Evolutionary conservation across 1,140 invertebrate genomes (phyloP), one percentile per base, ranked within the genome.

Genomic region (Ceratitis capitata): DNA sequence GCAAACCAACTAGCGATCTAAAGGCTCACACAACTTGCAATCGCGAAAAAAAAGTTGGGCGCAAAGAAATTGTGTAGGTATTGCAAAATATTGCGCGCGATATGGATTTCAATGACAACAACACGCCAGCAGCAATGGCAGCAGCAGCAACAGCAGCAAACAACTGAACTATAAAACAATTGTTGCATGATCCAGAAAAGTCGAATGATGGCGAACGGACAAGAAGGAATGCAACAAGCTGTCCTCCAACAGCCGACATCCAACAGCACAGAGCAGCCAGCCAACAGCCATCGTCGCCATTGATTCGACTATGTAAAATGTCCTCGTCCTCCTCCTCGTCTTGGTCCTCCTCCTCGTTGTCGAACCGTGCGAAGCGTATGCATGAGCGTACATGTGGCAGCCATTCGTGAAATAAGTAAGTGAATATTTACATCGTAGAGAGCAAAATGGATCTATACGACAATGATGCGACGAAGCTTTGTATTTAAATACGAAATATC

Each of bases 401-500:
- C 23, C 42, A 45, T 39, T 74, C 47, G 29, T 83, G 49, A 7
- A 12, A 14, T 53, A 84, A 12, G 42, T 6, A 23, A 19, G 19
- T 74, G 35, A 6, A n/a, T 56, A 19, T n/a, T n/a, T 56, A 5
- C 14, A 19, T 4, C 35, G 10, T n/a, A 45, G 29, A 45, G 29
- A 4, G 39, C 39, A 45, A 78, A 78, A 78, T 78, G 39, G 69
- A 32, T 45, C 69, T 78, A n/a, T n/a, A 45, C 39, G 39, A n/a
- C 26, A n/a, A n/a, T n/a, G 56, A 35, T 26, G 14, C 3, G n/a
- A 23, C 45, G 49, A 29, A 35, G 84, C 47, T 74, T 78, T 74
- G 84, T 64, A 86, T 86, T 86, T 86, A 86, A 84, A 84, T 86
- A 78, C 45, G 83, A 86, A 86, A 84, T 86, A 78, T 84, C 85